Evolutionary conservation across 2,888 invertebrate species (phyloP).

Genomic region (Phragmatobia fuliginosa): DNA sequence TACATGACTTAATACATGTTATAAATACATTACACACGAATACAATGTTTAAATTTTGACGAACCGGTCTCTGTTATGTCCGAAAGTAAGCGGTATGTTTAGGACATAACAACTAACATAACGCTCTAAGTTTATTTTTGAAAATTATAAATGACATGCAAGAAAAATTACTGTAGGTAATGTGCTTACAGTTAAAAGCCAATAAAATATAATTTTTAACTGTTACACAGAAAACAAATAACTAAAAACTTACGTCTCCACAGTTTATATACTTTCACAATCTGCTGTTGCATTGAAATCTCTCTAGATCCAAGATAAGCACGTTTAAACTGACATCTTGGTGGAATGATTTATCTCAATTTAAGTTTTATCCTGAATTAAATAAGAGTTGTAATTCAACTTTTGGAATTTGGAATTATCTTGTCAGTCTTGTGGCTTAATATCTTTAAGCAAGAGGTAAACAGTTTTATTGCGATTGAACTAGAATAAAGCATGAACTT

Average conservation of each 20-base stretch:
- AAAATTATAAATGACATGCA: too few species aligned
- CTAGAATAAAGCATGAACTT: background rate
- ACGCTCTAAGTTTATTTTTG: too few species aligned
- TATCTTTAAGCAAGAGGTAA: background rate
- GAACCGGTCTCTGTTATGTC: too few species aligned
- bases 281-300: background rate
- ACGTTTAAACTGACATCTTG: constrained; percentile 13
- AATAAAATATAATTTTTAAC: background rate
- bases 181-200: too few species aligned
- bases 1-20: background rate
- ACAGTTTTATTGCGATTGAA: background rate
- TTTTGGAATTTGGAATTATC: background rate
- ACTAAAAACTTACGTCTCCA: background rate
- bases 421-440: background rate
- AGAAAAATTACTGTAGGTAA: too few species aligned
- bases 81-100: too few species aligned
- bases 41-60: too few species aligned
- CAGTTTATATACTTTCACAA: background rate
- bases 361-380: background rate
- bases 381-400: background rate
- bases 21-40: too few species aligned
- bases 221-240: background rate
- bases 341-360: background rate
- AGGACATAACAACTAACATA: too few species aligned
- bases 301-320: background rate